Conservation (phyloP, 2,113 vertebrate species). For the Sturnira hondurensis region DNA sequence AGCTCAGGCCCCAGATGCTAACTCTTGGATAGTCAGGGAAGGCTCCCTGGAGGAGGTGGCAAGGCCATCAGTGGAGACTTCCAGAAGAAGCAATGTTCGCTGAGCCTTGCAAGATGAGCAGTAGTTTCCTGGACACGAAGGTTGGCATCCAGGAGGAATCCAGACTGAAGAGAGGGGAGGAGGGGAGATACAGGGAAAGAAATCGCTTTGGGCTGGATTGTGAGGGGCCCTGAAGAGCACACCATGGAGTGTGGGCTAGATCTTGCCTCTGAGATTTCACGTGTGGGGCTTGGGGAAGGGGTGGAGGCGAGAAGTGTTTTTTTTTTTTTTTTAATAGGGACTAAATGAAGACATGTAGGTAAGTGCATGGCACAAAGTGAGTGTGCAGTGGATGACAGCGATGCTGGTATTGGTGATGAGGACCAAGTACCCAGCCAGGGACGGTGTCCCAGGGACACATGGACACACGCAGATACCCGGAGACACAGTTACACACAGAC, state of each 20-base stretch:
- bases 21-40: background rate
- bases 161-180: background rate
- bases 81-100: background rate
- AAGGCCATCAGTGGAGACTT: background rate
- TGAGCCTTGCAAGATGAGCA: background rate
- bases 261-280: background rate
- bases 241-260: background rate
- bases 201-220: background rate
- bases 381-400: background rate
- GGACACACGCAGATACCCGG: background rate
- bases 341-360: background rate
- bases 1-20: background rate
- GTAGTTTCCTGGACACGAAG: background rate
- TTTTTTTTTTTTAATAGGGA: background rate
- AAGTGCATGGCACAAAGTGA: background rate
- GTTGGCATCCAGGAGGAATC: background rate
- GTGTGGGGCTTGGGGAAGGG: background rate
- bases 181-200: background rate
- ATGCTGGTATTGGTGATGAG: accelerated
- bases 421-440: background rate
- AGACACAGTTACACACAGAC: background rate
- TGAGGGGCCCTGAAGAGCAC: background rate
- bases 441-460: background rate
- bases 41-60: slow-evolving; percentile 26
- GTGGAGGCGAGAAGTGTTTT: background rate